These are phyloP conservation scores for Atractosteus spatula DNA, from an alignment of 2,113 vertebrate species.

Conservation along the genomic window DNA sequence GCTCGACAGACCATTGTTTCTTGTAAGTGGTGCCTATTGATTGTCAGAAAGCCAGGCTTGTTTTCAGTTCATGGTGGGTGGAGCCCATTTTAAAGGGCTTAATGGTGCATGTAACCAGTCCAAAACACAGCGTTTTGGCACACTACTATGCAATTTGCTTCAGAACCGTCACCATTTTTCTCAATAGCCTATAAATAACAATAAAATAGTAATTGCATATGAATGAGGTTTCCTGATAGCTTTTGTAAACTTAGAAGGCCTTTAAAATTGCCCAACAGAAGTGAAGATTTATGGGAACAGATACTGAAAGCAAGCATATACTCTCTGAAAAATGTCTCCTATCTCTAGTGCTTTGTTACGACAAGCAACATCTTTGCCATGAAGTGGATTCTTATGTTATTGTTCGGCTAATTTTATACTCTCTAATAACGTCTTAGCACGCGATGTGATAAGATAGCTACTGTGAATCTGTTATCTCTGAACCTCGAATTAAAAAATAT, in stretches of 20 bases:
- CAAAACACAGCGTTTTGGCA: conserved; percentile 54
- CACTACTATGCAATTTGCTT: conserved; percentile 44
- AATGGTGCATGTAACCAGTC: conserved; percentile 66
- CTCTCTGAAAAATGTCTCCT: conserved; percentile 19
- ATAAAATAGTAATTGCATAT: conserved; percentile 53
- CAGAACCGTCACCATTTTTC: conserved; percentile 37
- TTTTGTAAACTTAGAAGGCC: conserved; percentile 37
- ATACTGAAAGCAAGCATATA: conserved; percentile 44
- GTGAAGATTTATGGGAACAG: conserved; percentile 47
- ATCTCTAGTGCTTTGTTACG: conserved; percentile 36
- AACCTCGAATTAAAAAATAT: conserved; percentile 69
- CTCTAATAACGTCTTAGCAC: conserved; percentile 69
- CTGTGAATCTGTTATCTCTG: conserved; percentile 66
- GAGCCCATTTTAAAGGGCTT: conserved; percentile 66
- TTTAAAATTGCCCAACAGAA: conserved; percentile 47
- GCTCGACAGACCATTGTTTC: conserved; percentile 68
- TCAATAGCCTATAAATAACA: conserved; percentile 57
- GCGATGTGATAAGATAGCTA: conserved; percentile 70
- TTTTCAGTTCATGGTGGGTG: conserved; percentile 62
- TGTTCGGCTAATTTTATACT: conserved; percentile 73
- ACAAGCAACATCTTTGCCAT: conserved; percentile 60
- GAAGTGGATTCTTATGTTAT: conserved; percentile 68
- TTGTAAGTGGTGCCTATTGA: conserved; percentile 65
- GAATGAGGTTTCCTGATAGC: conserved; percentile 47
- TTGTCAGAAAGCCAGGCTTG: conserved; percentile 65